phyloP scores from a whole-genome alignment of 2,113 vertebrate species.

The Microcebus murinus region DNA sequence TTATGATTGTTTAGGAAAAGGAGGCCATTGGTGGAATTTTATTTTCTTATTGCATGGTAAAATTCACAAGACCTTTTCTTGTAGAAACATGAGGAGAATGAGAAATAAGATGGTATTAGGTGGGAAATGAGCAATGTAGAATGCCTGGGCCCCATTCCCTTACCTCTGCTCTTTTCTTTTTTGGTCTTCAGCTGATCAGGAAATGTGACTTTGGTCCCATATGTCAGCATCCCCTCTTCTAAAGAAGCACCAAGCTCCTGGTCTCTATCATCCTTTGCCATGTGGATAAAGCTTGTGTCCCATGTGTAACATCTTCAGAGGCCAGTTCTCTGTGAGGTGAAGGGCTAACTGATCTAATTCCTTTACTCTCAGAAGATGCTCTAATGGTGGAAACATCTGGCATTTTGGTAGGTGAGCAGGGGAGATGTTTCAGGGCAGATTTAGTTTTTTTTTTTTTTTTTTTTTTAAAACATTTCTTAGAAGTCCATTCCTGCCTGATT shows the following conservation, averaged over 20 bases:
- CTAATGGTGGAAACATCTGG: background rate
- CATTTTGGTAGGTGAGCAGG: background rate
- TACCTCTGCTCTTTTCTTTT: background rate
- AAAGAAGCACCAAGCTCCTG: background rate
- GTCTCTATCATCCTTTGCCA: background rate
- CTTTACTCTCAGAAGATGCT: background rate
- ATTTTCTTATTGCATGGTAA: background rate
- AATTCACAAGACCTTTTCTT: background rate
- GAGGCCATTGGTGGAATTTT: background rate
- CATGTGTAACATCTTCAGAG: background rate
- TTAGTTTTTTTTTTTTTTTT: background rate
- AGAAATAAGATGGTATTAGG: background rate
- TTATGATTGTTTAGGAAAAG: conserved; percentile 27
- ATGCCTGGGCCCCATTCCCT: background rate
- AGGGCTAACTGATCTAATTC: background rate
- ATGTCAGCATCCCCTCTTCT: background rate
- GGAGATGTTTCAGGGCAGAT: background rate
- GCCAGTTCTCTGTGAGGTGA: background rate
- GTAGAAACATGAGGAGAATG: background rate
- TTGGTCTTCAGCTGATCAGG: background rate
- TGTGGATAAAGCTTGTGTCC: background rate
- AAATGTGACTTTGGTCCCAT: background rate
- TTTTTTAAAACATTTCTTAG: background rate
- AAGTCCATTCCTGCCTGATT: background rate
- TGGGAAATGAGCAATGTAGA: background rate